Evolutionary conservation across 2,888 invertebrate genomes (phyloP).

Genomic region (Zygothrica quintamaculata): DNA sequence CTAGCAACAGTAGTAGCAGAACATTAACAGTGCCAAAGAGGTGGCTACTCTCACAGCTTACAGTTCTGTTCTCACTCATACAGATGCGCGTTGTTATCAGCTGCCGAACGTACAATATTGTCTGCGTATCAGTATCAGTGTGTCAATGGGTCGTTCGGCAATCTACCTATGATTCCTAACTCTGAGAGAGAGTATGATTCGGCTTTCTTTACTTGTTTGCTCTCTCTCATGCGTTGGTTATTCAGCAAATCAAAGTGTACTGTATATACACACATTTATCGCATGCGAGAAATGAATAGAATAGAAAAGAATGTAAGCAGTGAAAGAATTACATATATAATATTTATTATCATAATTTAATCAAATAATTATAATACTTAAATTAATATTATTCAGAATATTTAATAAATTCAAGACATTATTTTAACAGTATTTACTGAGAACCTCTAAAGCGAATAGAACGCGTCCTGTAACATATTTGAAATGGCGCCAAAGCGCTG

Average conservation of each 20-base stretch:
- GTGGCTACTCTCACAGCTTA: slow-evolving; percentile 3
- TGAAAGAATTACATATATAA: too few species aligned
- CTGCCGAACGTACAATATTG: slow-evolving; percentile 30
- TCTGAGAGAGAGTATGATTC: slow-evolving; percentile 38
- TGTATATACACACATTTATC: slow-evolving; percentile 22
- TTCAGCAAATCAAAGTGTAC: slow-evolving; percentile 28
- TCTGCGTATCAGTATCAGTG: slow-evolving; percentile 56
- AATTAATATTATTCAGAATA: too few species aligned
- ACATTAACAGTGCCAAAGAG: slow-evolving; percentile 46
- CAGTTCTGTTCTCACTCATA: slow-evolving; percentile 54
- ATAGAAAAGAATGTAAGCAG: too few species aligned
- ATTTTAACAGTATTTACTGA: too few species aligned
- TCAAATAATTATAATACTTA: too few species aligned
- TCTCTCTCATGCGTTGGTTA: slow-evolving; percentile 31
- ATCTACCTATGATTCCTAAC: slow-evolving; percentile 39
- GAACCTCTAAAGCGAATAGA: too few species aligned
- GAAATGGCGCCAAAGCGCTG: slow-evolving; percentile 34
- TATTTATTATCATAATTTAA: too few species aligned
- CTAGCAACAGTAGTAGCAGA: slow-evolving; percentile 19
- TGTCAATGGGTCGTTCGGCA: slow-evolving; percentile 74
- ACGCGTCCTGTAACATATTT: neutral
- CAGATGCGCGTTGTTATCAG: slow-evolving; percentile 64
- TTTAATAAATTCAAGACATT: too few species aligned
- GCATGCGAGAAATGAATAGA: slow-evolving; percentile 44
- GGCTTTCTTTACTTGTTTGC: slow-evolving; percentile 17